These are phyloP conservation scores for Porites cylindrica DNA, from an alignment of 92 coral and sea anemone species.

Conservation along the genomic window DNA sequence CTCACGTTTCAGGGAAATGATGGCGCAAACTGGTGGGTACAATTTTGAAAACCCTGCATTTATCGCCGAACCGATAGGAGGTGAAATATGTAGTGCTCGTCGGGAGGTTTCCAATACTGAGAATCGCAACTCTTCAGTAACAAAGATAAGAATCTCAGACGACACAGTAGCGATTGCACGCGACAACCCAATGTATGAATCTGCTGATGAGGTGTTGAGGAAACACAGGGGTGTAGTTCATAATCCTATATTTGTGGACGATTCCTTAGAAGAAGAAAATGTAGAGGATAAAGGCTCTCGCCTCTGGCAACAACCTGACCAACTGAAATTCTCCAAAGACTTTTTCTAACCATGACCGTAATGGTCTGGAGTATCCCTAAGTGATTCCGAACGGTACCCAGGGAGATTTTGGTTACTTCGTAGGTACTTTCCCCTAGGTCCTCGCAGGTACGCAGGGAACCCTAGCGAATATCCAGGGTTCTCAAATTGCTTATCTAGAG, in stretches of 20 bases:
- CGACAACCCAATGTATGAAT: slow-evolving; percentile 76
- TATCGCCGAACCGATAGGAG: slow-evolving; percentile 49
- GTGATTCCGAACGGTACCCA: neutral
- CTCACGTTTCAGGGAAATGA: slow-evolving; percentile 72
- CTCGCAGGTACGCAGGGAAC: no score
- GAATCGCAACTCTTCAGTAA: slow-evolving; percentile 14
- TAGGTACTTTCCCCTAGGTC: neutral
- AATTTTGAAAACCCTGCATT: slow-evolving; percentile 70
- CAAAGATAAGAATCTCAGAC: slow-evolving; percentile 60
- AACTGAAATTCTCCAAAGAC: slow-evolving; percentile 10
- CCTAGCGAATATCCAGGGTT: no score
- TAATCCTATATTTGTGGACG: slow-evolving; percentile 60
- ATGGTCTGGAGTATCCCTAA: neutral
- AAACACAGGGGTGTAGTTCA: slow-evolving; percentile 58
- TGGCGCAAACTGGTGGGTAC: slow-evolving; percentile 45
- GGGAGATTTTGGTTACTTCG: neutral
- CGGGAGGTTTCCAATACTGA: neutral
- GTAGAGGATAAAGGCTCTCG: slow-evolving; percentile 19
- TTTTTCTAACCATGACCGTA: neutral
- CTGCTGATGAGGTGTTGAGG: slow-evolving; percentile 69
- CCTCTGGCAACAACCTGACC: slow-evolving; percentile 34
- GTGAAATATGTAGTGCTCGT: neutral
- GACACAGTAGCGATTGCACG: slow-evolving; percentile 61
- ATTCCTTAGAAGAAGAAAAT: slow-evolving; percentile 18
- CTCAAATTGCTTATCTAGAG: no score